Evolutionary conservation across 2,888 invertebrate genomes (phyloP).

Genomic region (Eupithecia pulchellata): DNA sequence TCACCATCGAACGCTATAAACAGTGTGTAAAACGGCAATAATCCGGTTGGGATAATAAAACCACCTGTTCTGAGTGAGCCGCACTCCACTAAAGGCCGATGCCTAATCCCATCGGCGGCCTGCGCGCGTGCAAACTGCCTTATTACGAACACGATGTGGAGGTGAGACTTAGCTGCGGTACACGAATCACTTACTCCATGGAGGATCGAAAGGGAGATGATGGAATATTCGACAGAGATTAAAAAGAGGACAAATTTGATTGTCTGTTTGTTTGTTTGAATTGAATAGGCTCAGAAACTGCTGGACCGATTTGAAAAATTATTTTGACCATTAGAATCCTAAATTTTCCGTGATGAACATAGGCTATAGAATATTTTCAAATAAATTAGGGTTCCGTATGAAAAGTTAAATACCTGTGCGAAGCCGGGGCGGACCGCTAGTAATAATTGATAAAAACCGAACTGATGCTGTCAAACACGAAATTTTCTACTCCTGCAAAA

Average conservation of each 20-base stretch:
- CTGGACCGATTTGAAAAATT: no score
- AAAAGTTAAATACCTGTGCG: no score
- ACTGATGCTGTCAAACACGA: background rate
- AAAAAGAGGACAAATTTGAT: no score
- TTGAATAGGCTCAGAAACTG: no score
- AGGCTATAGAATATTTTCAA: no score
- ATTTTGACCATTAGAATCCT: no score
- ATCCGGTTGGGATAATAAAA: constrained; percentile 24
- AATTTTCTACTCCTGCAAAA: background rate
- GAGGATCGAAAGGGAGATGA: background rate
- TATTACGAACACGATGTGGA: constrained; percentile 16
- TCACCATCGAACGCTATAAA: background rate
- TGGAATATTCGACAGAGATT: background rate
- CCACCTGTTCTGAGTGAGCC: constrained; percentile 28
- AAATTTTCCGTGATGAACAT: no score
- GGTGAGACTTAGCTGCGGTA: background rate
- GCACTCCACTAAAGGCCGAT: constrained; percentile 25
- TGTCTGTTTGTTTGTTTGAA: no score
- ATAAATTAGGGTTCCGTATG: no score
- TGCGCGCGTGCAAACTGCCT: constrained; percentile 27
- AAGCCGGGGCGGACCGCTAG: no score
- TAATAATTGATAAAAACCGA: background rate
- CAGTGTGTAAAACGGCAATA: constrained; percentile 14
- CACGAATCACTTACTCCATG: background rate
- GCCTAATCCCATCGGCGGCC: constrained; percentile 24